Percentiles rank a stretch among this genome's conserved stretches.
phyloP scores from a whole-genome alignment of 2,888 invertebrate genomes.

The Torymus texanus region DNA sequence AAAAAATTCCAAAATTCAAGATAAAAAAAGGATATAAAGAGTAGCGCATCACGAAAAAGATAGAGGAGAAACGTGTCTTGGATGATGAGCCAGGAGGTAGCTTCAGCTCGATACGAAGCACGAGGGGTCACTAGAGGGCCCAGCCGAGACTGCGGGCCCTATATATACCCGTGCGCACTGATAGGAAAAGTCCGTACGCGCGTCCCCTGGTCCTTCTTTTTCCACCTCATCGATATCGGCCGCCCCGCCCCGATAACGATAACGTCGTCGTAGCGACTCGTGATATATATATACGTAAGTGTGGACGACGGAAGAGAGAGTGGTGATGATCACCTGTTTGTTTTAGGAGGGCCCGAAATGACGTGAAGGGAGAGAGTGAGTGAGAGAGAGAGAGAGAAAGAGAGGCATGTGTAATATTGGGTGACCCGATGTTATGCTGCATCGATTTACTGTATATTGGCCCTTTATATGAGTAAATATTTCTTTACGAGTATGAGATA shows the following conservation, averaged over 20 bases:
- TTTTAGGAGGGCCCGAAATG: too few species aligned
- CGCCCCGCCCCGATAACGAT: conserved; percentile 73
- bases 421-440: too few species aligned
- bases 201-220: conserved; percentile 64
- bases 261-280: conserved; percentile 57
- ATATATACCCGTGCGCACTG: conserved; percentile 68
- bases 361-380: too few species aligned
- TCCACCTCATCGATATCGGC: conserved; percentile 70
- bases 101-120: conserved; percentile 8
- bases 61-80: neutral
- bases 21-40: neutral
- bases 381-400: too few species aligned
- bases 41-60: neutral
- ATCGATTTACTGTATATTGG: too few species aligned
- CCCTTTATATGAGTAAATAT: too few species aligned
- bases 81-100: neutral
- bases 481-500: too few species aligned
- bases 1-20: too few species aligned
- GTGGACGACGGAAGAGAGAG: too few species aligned
- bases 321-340: too few species aligned
- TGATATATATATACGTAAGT: neutral
- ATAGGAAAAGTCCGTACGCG: conserved; percentile 66
- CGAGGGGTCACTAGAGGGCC: conserved; percentile 68
- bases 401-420: too few species aligned
- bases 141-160: conserved; percentile 64